Evolutionary conservation across 2,888 invertebrate genomes (phyloP).

Genomic region (Tipula helvola): DNA sequence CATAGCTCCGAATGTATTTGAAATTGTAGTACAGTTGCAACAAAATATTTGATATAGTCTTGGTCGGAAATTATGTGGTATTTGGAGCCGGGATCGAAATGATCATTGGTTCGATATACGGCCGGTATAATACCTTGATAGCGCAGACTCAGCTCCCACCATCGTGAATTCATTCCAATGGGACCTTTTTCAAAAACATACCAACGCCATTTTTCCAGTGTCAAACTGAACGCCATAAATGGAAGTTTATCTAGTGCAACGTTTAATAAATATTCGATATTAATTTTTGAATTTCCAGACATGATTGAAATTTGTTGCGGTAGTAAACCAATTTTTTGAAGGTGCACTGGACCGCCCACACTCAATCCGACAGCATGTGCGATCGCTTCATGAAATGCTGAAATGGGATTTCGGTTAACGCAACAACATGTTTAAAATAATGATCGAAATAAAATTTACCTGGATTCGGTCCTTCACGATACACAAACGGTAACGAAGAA

Average conservation of each 20-base stretch:
- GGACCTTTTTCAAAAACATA: conserved; percentile 63
- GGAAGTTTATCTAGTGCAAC: conserved; percentile 69
- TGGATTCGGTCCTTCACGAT: conserved; percentile 70
- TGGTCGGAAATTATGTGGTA: conserved; percentile 68
- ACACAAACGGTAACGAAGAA: conserved; percentile 58
- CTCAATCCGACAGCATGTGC: conserved; percentile 69
- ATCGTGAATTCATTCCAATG: conserved; percentile 54
- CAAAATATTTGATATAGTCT: conserved; percentile 64
- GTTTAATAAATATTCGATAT: conserved; percentile 44
- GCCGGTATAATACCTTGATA: conserved; percentile 68
- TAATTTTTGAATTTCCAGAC: conserved; percentile 21
- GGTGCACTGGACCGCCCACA: conserved; percentile 61
- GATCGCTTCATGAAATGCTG: conserved; percentile 77
- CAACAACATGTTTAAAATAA: too few species aligned
- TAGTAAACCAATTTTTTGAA: conserved; percentile 55
- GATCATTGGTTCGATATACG: conserved; percentile 49
- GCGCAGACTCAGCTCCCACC: conserved; percentile 62
- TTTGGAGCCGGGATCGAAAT: conserved; percentile 76
- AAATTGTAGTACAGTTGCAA: conserved; percentile 71
- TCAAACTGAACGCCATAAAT: conserved; percentile 65
- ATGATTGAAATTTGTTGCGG: conserved; percentile 42
- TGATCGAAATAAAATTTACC: conserved; percentile 37
- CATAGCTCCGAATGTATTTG: conserved; percentile 74
- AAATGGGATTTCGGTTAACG: conserved; percentile 18
- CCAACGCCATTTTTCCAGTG: conserved; percentile 78